These are phyloP conservation scores for Microtus californicus DNA, from an alignment of 2,797 vertebrate genomes.

Conservation along the genomic window DNA sequence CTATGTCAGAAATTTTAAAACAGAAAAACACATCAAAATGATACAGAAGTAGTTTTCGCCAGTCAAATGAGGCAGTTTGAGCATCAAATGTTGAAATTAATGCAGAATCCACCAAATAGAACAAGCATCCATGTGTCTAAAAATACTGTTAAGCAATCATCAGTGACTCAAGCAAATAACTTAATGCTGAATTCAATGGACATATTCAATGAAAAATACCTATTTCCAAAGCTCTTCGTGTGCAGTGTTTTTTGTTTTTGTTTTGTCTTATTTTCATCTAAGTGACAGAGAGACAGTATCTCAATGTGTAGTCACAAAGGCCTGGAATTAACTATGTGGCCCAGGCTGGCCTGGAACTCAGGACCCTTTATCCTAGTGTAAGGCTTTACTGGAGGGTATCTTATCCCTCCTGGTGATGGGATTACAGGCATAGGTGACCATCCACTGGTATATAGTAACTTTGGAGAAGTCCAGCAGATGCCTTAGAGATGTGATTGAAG, in stretches of 20 bases:
- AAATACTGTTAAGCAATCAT: slow-evolving; percentile 38
- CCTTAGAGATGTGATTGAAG: neutral
- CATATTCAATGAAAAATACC: neutral
- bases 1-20: slow-evolving; percentile 29
- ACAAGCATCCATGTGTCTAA: slow-evolving; percentile 2
- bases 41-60: neutral
- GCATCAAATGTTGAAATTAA: neutral
- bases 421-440: neutral
- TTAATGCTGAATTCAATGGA: neutral
- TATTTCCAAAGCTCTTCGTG: slow-evolving; percentile 2
- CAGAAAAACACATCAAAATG: slow-evolving; percentile 29
- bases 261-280: neutral
- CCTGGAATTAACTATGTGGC: neutral
- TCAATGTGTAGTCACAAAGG: neutral
- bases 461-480: slow-evolving; percentile 10
- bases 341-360: neutral
- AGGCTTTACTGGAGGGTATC: too few species aligned
- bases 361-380: neutral
- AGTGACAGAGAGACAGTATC: neutral
- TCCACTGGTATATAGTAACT: neutral
- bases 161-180: slow-evolving; percentile 5
- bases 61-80: neutral
- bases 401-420: neutral
- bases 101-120: neutral
- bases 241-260: neutral